Percentiles rank a stretch among this genome's conserved stretches.
phyloP scores from a whole-genome alignment of 2,888 invertebrate species.

The Zygothrica quintamaculata region DNA sequence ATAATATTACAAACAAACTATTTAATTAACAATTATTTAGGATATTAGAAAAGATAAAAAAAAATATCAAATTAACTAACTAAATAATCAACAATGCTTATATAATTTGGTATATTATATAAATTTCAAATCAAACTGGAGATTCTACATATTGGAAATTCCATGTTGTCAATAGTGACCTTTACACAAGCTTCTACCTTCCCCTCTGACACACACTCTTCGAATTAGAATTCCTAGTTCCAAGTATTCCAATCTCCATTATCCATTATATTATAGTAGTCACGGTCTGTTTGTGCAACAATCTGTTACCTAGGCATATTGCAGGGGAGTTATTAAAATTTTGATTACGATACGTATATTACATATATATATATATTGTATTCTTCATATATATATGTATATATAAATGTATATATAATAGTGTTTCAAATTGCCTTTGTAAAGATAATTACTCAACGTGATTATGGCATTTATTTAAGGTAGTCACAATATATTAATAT shows the following conservation, averaged over 20 bases:
- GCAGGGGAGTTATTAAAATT: slow-evolving; percentile 16
- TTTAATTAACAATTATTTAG: slow-evolving; percentile 55
- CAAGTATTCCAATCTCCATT: neutral
- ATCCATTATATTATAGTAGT: slow-evolving; percentile 9
- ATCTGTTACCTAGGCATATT: neutral
- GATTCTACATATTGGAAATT: slow-evolving; percentile 23
- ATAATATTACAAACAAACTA: slow-evolving; percentile 22
- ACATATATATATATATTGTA: too few relatives aligned
- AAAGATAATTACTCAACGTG: slow-evolving; percentile 41
- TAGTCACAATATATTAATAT: too few relatives aligned
- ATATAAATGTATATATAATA: neutral
- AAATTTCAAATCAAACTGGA: slow-evolving; percentile 41
- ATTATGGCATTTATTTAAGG: slow-evolving; percentile 29
- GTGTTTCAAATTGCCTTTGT: slow-evolving; percentile 9
- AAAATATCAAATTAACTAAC: too few relatives aligned
- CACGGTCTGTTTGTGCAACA: slow-evolving; percentile 34
- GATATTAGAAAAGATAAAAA: too few relatives aligned
- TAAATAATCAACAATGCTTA: too few relatives aligned
- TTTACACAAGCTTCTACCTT: slow-evolving; percentile 18
- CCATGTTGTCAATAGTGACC: slow-evolving; percentile 30
- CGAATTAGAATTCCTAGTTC: neutral
- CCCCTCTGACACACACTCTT: neutral
- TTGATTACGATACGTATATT: slow-evolving; percentile 12
- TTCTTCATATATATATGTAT: too few relatives aligned
- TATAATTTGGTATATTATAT: slow-evolving; percentile 10